A percentile compares a stretch with the other conserved stretches of the same genome.
Conservation (phyloP, 1,140 invertebrate genomes). For the Drosophila tsacasi region DNA sequence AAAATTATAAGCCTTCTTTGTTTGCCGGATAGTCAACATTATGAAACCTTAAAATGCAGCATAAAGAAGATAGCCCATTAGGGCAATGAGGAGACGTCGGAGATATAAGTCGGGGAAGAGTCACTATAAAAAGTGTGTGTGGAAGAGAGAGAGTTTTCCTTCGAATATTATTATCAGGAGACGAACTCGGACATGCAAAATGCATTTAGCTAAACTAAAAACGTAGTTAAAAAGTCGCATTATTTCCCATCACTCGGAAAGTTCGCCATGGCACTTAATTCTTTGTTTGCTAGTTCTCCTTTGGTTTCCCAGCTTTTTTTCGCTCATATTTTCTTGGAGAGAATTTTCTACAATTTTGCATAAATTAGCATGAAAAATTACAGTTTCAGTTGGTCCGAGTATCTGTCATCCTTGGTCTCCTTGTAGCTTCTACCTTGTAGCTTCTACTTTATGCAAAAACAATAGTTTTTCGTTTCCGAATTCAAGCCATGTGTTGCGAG, state of each 20-base stretch:
- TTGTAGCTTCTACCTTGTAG: conserved; percentile 9
- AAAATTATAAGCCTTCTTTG: conserved; percentile 76
- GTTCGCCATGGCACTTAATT: conserved; percentile 38
- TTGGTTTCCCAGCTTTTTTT: conserved; percentile 44
- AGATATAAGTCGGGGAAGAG: background rate
- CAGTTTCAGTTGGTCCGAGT: conserved; percentile 34
- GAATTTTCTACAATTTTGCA: conserved; percentile 70
- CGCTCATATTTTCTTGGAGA: conserved; percentile 57
- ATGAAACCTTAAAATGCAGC: conserved; percentile 50
- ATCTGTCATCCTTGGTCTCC: conserved; percentile 24
- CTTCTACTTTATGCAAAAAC: conserved; percentile 21
- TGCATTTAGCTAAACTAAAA: conserved; percentile 71
- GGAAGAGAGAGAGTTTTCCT: conserved; percentile 35
- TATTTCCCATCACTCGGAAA: conserved; percentile 79
- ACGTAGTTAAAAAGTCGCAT: conserved; percentile 80
- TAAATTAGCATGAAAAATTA: conserved; percentile 79
- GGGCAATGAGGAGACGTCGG: conserved; percentile 48
- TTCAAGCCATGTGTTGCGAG: conserved; percentile 14
- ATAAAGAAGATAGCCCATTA: conserved; percentile 43
- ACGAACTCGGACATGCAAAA: conserved; percentile 75
- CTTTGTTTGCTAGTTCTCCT: conserved; percentile 10
- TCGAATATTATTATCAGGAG: conserved; percentile 68
- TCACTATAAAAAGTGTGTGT: conserved; percentile 32
- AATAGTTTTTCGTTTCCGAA: conserved; percentile 34
- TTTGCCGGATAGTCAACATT: conserved; percentile 58